Evolutionary conservation across 2,888 invertebrate species (phyloP).

Genomic region (Caenorhabditis macrosperma): DNA sequence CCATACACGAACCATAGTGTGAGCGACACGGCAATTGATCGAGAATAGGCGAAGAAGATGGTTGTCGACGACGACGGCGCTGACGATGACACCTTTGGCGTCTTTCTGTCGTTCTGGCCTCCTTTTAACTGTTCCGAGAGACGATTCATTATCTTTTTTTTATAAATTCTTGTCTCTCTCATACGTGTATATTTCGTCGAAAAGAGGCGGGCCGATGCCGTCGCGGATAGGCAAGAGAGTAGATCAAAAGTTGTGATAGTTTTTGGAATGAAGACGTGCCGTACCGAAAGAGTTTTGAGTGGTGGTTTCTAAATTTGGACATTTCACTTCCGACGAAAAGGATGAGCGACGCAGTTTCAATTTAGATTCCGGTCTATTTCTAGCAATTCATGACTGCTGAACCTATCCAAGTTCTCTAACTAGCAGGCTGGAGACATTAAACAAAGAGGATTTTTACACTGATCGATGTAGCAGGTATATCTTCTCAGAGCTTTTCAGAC

Average conservation of each 20-base stretch:
- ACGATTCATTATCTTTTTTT: slow-evolving; percentile 11
- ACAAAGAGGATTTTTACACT: too few relatives aligned
- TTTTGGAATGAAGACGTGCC: neutral
- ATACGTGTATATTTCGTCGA: neutral
- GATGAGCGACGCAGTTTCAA: too few relatives aligned
- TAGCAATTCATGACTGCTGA: too few relatives aligned
- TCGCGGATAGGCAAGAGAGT: neutral
- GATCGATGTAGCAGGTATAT: too few relatives aligned
- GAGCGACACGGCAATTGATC: neutral
- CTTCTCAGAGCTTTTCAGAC: too few relatives aligned
- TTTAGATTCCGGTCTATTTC: too few relatives aligned
- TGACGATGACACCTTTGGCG: neutral
- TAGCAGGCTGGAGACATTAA: too few relatives aligned
- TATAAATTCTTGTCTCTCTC: neutral
- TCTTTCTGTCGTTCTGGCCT: neutral
- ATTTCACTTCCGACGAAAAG: neutral
- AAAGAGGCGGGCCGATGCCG: neutral
- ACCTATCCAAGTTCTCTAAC: too few relatives aligned
- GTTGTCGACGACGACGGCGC: neutral
- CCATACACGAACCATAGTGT: neutral
- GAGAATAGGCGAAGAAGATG: neutral
- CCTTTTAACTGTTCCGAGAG: slow-evolving; percentile 7
- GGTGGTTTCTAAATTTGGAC: neutral
- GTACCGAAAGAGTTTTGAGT: neutral
- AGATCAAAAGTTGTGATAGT: neutral